These are phyloP conservation scores for Cairina moschata DNA, from an alignment of 2,113 vertebrate genomes.

Conservation along the genomic window DNA sequence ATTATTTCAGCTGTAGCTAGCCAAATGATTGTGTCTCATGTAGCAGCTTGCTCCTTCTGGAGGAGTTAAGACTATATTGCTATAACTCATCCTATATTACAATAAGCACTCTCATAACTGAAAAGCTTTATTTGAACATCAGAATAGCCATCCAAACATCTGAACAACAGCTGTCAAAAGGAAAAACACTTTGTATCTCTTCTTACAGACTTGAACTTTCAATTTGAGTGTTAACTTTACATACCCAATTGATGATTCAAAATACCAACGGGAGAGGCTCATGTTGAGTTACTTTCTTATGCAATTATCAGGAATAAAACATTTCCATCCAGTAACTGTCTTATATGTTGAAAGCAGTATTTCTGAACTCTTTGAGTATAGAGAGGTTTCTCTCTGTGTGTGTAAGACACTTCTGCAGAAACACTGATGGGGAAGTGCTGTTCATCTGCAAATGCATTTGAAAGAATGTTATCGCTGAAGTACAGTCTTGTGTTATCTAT, in stretches of 20 bases:
- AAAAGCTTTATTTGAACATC: neutral
- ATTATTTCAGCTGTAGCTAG: neutral
- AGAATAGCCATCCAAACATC: neutral
- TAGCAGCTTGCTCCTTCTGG: neutral
- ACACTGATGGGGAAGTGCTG: neutral
- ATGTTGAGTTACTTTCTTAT: neutral
- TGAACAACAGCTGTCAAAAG: neutral
- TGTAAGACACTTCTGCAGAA: neutral
- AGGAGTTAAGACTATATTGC: neutral
- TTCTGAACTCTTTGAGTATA: neutral
- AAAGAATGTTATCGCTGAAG: neutral
- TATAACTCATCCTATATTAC: neutral
- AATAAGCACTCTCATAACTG: neutral
- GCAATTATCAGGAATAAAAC: neutral
- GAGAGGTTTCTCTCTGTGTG: accelerated
- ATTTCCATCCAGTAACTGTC: neutral
- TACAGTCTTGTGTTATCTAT: neutral
- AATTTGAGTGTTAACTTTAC: neutral
- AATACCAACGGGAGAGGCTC: neutral
- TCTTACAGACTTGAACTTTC: neutral
- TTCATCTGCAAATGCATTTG: neutral
- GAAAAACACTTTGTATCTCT: neutral
- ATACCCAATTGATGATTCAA: neutral
- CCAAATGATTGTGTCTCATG: neutral
- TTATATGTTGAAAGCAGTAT: neutral